Conservation (phyloP, 2,113 vertebrate genomes). For the Oryctolagus cuniculus region DNA sequence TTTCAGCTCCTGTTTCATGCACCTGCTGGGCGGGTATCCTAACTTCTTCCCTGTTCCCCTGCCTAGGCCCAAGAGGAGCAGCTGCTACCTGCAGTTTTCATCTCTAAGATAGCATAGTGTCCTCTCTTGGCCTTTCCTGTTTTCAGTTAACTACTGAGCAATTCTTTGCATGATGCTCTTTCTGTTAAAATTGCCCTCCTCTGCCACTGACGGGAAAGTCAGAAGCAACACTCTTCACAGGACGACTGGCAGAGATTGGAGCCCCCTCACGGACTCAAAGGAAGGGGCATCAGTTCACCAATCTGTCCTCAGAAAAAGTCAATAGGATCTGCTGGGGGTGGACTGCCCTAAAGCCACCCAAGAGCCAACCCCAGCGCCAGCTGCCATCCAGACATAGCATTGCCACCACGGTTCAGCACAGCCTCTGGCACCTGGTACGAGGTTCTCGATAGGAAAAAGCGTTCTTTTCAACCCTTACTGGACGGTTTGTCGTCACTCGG, state of each 20-base stretch:
- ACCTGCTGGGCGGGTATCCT: neutral
- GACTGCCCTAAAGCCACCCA: neutral
- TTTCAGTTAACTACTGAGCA: neutral
- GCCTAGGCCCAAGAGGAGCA: neutral
- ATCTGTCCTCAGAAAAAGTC: slow-evolving; percentile 21
- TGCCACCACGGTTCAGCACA: neutral
- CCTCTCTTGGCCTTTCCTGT: neutral
- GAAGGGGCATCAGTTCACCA: neutral
- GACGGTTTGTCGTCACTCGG: slow-evolving; percentile 11
- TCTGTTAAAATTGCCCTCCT: neutral
- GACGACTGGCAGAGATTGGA: neutral
- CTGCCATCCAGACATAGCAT: neutral
- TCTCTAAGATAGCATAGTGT: neutral
- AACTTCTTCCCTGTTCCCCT: neutral
- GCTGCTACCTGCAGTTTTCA: neutral
- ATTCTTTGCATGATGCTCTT: neutral
- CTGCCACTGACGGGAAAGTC: neutral
- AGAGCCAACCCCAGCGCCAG: neutral
- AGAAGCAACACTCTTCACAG: neutral
- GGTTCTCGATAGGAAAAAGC: slow-evolving; percentile 23
- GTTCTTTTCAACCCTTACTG: slow-evolving; percentile 41
- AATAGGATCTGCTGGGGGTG: no score
- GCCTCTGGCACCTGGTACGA: neutral
- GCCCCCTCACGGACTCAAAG: no score
- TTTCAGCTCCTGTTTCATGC: neutral